Percentiles rank a stretch among this genome's conserved stretches.
Conservation (phyloP, 2,113 vertebrate genomes). For the Ginglymostoma cirratum region DNA sequence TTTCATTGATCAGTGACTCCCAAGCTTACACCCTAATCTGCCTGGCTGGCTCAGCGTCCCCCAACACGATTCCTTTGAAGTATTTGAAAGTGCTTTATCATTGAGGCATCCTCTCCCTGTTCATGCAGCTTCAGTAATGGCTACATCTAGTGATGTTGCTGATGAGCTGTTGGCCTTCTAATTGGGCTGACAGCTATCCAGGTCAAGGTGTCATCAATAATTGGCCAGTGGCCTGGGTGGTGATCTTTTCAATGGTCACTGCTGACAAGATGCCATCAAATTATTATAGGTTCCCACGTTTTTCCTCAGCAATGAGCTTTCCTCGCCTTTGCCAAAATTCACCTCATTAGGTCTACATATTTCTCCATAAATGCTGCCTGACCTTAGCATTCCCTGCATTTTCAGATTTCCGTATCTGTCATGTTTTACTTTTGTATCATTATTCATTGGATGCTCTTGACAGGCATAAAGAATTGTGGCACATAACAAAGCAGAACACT, state of each 20-base stretch:
- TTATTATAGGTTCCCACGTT: neutral
- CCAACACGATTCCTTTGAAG: too few species aligned
- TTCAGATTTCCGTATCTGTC: neutral
- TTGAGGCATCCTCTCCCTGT: neutral
- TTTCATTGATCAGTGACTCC: too few species aligned
- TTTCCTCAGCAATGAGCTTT: neutral
- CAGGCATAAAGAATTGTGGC: neutral
- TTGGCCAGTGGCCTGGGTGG: too few species aligned
- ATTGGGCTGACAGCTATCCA: neutral
- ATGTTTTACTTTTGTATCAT: neutral
- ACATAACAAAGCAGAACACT: neutral
- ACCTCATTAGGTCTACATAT: neutral
- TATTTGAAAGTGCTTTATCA: too few species aligned
- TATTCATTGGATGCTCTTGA: neutral
- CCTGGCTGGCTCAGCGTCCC: too few species aligned
- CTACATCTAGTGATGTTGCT: neutral
- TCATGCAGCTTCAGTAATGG: neutral
- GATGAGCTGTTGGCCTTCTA: neutral
- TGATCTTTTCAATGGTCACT: neutral
- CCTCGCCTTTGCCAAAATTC: too few species aligned
- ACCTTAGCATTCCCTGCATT: neutral
- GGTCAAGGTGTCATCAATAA: too few species aligned
- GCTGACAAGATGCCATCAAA: neutral
- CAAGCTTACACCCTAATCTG: too few species aligned
- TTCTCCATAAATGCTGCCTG: neutral